Base-by-base conservation (phyloP, 1,140 invertebrate species). In the Drosophila gunungcola region DNA sequence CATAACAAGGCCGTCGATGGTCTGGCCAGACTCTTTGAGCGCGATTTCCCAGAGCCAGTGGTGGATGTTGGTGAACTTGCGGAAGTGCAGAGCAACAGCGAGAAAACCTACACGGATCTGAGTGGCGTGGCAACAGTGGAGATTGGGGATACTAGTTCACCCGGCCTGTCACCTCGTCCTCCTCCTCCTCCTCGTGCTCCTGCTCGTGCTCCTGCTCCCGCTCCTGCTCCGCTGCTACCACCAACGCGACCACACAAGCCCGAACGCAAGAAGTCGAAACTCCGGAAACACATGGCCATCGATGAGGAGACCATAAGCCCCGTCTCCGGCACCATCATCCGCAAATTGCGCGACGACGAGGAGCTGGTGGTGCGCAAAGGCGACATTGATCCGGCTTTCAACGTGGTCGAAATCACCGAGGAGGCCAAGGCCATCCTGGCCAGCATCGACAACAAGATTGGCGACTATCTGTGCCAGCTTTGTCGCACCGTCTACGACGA, bases 221-320 rank as follows among this genome's bases (percentile, higher is more conserved):
- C 32, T 7, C 13, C 46, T 2, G 13, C 46, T 2, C 58, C 39
- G 11, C 9, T 54, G 2, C 4, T 29, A 3, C 36, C 46, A 6
- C 49, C 52, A 27, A 56, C 13, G 9, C 25, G 68, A 7, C 42
- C 86, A 90, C 83, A 86, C n/a, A 92, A 86, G 56, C 12, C 72
- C 3, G 79, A 93, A 11, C 94, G 95, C 29, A 94, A 94, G 70
- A 94, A 93, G 53, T 95, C 95, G 92, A 95, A 94, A 12, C 95
- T 96, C 1, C 93, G 97, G 21, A 95, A 96, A 72, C 92, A 92
- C 41, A 93, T 98, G 25, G 96, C 96, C 79, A 97, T 98, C 92
- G 97, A 99, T 92, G 98, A 99, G 92, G 97, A 98, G 91, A 99
- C 97, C 85, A 97, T 96, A 46, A 99, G 98, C n/a, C 98, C 98